Percentiles rank a stretch among this genome's conserved stretches.
Evolutionary conservation across 2,797 vertebrate species (phyloP).

Genomic region (Presbytis comata): DNA sequence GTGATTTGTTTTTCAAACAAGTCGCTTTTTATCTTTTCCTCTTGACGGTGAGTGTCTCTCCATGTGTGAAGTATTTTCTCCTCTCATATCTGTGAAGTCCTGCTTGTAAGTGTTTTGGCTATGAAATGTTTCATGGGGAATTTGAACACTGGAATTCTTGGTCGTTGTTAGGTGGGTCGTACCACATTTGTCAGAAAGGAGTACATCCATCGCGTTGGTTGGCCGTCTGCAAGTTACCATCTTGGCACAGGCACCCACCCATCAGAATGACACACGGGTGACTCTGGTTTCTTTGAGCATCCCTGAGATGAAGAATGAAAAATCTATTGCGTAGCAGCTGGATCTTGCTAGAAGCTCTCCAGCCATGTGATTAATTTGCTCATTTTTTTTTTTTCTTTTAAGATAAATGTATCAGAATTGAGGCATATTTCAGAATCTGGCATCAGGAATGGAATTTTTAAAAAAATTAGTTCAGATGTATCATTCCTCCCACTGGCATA

Average conservation of each 20-base stretch:
- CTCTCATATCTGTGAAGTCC: neutral
- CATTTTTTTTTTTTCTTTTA: neutral
- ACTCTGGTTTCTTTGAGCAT: accelerated
- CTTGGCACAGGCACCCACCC: accelerated
- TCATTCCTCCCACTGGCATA: accelerated
- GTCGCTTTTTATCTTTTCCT: neutral
- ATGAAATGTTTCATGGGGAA: accelerated
- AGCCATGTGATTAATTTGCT: neutral
- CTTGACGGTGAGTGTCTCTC: neutral
- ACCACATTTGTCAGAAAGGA: neutral
- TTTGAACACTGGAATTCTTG: neutral
- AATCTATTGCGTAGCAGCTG: neutral
- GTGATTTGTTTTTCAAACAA: neutral
- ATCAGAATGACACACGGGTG: accelerated
- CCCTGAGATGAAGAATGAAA: accelerated
- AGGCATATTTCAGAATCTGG: neutral
- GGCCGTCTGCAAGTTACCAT: accelerated
- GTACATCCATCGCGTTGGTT: accelerated
- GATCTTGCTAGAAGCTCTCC: neutral
- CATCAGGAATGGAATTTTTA: neutral
- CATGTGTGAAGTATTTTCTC: accelerated
- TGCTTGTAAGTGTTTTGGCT: accelerated
- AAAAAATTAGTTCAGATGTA: neutral
- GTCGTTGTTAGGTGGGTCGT: accelerated
- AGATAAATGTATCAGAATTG: neutral